These are phyloP conservation scores for Collichthys lucidus DNA, from an alignment of 2,113 vertebrate species.

Conservation along the genomic window DNA sequence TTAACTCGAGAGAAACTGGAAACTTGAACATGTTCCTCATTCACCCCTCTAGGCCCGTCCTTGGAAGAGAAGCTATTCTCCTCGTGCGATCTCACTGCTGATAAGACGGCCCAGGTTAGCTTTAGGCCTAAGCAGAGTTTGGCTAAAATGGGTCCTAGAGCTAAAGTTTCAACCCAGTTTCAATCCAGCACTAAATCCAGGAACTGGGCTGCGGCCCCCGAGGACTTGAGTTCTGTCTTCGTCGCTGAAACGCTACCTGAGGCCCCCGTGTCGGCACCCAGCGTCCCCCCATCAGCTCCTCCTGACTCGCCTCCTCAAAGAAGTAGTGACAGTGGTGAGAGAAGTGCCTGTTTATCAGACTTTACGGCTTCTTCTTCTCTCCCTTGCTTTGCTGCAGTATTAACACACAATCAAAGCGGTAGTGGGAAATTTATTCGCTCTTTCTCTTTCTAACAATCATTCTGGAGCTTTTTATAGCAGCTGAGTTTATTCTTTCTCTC, in stretches of 20 bases:
- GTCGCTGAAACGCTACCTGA: slow-evolving; percentile 77
- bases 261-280: slow-evolving; percentile 46
- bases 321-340: slow-evolving; percentile 92
- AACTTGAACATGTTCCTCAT: slow-evolving; percentile 76
- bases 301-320: slow-evolving; percentile 79
- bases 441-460: not conserved
- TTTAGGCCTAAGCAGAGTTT: slow-evolving; percentile 85
- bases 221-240: slow-evolving; percentile 85
- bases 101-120: slow-evolving; percentile 88
- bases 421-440: slow-evolving; percentile 37
- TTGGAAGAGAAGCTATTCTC: slow-evolving; percentile 94
- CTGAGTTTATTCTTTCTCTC: slow-evolving; percentile 29
- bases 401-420: slow-evolving; percentile 47
- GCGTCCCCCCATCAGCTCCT: slow-evolving; percentile 80
- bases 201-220: slow-evolving; percentile 85
- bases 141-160: slow-evolving; percentile 79
- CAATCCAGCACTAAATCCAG: slow-evolving; percentile 83
- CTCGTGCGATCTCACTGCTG: slow-evolving; percentile 88
- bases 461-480: not conserved
- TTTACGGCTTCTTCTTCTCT: slow-evolving; percentile 51
- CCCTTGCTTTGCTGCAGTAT: slow-evolving; percentile 46
- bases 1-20: not conserved
- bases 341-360: slow-evolving; percentile 64
- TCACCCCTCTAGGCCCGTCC: slow-evolving; percentile 90
- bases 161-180: slow-evolving; percentile 84